phyloP scores from a whole-genome alignment of 2,888 invertebrate species.

The Acronicta alni region DNA sequence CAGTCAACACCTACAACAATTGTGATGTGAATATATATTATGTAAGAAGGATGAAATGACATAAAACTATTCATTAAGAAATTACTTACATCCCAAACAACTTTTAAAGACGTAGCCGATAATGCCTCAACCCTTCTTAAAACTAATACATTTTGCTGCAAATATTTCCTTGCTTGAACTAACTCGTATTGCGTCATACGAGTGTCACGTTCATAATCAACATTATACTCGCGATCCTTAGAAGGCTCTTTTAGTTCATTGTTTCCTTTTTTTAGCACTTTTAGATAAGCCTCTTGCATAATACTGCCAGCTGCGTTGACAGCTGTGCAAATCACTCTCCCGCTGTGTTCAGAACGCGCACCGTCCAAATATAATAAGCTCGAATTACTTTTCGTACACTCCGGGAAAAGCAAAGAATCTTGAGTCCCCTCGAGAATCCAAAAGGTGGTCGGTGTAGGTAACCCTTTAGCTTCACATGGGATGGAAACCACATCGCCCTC shows the following conservation, averaged over 20 bases:
- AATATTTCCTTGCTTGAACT: slow-evolving; percentile 93
- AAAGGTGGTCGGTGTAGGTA: slow-evolving; percentile 97
- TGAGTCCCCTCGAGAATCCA: slow-evolving; percentile 98
- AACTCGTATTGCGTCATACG: slow-evolving; percentile 93
- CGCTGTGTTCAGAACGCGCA: slow-evolving; percentile 82
- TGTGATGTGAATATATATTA: slow-evolving; percentile 5
- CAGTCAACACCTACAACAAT: slow-evolving; percentile 82
- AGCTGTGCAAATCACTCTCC: slow-evolving; percentile 86
- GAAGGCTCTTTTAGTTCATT: slow-evolving; percentile 77
- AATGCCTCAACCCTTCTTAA: slow-evolving; percentile 91
- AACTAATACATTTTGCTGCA: slow-evolving; percentile 94
- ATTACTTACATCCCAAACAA: slow-evolving; percentile 94
- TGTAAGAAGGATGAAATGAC: slow-evolving; percentile 2
- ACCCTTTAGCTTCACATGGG: slow-evolving; percentile 97
- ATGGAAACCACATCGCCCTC: slow-evolving; percentile 96
- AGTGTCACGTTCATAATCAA: slow-evolving; percentile 77
- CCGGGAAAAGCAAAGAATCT: slow-evolving; percentile 89
- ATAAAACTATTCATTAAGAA: slow-evolving; percentile 16
- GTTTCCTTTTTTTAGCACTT: slow-evolving; percentile 82
- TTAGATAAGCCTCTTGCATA: slow-evolving; percentile 86
- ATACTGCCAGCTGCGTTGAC: slow-evolving; percentile 86
- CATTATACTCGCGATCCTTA: slow-evolving; percentile 71
- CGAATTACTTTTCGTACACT: slow-evolving; percentile 85
- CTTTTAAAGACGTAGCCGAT: slow-evolving; percentile 93
- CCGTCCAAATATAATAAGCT: slow-evolving; percentile 85